These are phyloP conservation scores for Caradrina clavipalpis DNA, from an alignment of 2,888 invertebrate genomes.

Conservation along the genomic window DNA sequence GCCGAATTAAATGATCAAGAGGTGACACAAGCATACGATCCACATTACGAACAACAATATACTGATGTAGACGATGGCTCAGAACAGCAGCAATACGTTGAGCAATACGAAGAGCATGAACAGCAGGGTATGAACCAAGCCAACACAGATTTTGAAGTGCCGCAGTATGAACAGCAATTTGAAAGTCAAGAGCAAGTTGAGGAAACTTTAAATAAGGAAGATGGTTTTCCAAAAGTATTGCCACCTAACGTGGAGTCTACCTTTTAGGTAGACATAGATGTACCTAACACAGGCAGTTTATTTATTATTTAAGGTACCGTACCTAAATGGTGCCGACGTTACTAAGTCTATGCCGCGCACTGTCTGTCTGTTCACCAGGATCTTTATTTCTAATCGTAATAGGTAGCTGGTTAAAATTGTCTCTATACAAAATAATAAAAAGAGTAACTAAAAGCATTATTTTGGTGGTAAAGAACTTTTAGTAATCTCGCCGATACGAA, in stretches of 20 bases:
- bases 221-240: conserved; percentile 61
- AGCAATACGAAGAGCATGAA: conserved; percentile 41
- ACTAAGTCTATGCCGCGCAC: too few relatives aligned
- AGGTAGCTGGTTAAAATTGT: too few relatives aligned
- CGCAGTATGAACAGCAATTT: conserved; percentile 62
- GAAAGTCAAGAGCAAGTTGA: conserved; percentile 68
- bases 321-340: too few relatives aligned
- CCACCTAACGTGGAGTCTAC: background rate
- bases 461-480: too few relatives aligned
- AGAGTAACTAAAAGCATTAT: too few relatives aligned
- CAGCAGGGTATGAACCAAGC: conserved; percentile 9
- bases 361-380: too few relatives aligned
- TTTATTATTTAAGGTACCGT: too few relatives aligned
- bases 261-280: too few relatives aligned
- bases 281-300: too few relatives aligned
- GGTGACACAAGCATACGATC: conserved; percentile 78
- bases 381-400: too few relatives aligned
- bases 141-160: conserved; percentile 46
- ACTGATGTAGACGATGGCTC: conserved; percentile 49
- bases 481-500: too few relatives aligned
- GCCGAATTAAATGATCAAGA: conserved; percentile 76
- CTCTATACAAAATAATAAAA: too few relatives aligned
- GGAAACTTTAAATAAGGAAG: conserved; percentile 73
- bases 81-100: conserved; percentile 54
- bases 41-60: conserved; percentile 81